Conservation (phyloP, 2,113 vertebrate species). For the Scomber colias region DNA sequence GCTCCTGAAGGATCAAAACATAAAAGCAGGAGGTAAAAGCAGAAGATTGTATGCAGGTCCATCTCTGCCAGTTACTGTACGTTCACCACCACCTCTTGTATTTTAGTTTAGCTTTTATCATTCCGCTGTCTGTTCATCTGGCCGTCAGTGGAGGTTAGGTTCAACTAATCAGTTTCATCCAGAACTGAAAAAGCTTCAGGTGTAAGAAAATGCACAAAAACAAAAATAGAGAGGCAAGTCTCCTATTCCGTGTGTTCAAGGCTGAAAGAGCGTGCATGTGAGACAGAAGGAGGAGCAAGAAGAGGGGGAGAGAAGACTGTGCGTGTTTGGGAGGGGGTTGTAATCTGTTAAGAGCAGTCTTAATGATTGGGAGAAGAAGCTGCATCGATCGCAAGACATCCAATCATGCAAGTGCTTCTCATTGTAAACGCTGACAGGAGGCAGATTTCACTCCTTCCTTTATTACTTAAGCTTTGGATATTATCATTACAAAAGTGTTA, state of each 20-base stretch:
- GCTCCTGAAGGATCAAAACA: constrained; percentile 64
- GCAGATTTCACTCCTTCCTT: constrained; percentile 77
- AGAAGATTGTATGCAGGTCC: constrained; percentile 53
- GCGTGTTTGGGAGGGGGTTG: constrained; percentile 73
- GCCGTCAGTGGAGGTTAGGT: not conserved
- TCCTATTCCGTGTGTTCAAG: constrained; percentile 6
- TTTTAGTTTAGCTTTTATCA: constrained; percentile 51
- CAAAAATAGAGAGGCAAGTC: constrained; percentile 13
- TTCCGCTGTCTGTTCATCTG: constrained; percentile 37
- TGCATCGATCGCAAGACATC: constrained; percentile 79
- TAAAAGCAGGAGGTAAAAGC: constrained; percentile 63
- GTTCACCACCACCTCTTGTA: constrained; percentile 20
- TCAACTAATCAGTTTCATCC: not conserved
- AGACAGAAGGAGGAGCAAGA: constrained; percentile 62
- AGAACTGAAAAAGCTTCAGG: not conserved
- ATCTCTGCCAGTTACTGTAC: constrained; percentile 46
- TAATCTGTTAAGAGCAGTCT: constrained; percentile 83
- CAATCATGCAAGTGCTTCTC: constrained; percentile 83
- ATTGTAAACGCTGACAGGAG: constrained; percentile 83
- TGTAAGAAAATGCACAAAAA: not conserved
- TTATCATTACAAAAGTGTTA: constrained; percentile 79
- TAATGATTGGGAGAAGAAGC: constrained; percentile 80
- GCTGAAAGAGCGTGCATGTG: constrained; percentile 33
- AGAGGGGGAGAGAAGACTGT: constrained; percentile 51
- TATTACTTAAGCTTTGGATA: constrained; percentile 69